Percentiles rank a stretch among this genome's conserved stretches.
Evolutionary conservation across 1,140 invertebrate genomes (phyloP).

Genomic region (Drosophila kanapiae): DNA sequence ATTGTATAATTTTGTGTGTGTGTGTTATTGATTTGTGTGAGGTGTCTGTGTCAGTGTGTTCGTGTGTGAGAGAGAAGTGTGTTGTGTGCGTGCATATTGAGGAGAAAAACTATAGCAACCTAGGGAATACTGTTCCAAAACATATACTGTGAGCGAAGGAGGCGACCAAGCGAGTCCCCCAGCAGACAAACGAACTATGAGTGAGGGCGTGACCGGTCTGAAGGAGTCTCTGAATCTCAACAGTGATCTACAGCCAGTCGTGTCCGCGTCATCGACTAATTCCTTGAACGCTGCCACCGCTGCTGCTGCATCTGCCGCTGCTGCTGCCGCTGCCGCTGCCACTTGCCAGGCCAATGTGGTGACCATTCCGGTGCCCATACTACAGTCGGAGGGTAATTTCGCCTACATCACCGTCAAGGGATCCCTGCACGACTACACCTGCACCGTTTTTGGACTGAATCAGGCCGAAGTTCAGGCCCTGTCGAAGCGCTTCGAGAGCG

Average conservation of each 20-base stretch:
- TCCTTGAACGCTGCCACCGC: conserved; percentile 41
- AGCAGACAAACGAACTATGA: conserved; percentile 66
- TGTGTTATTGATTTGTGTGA: conserved; percentile 6
- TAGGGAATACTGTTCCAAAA: conserved; percentile 48
- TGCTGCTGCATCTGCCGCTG: conserved; percentile 9
- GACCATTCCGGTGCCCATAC: conserved; percentile 82
- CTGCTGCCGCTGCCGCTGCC: conserved; percentile 15
- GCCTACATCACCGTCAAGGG: conserved; percentile 92
- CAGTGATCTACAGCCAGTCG: conserved; percentile 35
- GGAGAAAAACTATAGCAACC: conserved; percentile 71
- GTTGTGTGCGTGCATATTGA: conserved; percentile 24
- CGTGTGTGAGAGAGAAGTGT: conserved; percentile 20
- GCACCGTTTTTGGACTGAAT: conserved; percentile 90
- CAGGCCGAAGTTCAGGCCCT: conserved; percentile 89
- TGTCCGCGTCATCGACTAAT: conserved; percentile 47
- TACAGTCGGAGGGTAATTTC: conserved; percentile 86
- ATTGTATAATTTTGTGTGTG: conserved; percentile 56
- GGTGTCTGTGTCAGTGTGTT: conserved; percentile 14
- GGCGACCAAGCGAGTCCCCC: conserved; percentile 29
- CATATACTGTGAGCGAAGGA: conserved; percentile 36
- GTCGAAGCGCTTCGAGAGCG: conserved; percentile 88
- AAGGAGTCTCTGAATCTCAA: conserved; percentile 63
- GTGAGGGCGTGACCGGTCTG: conserved; percentile 50
- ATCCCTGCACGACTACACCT: conserved; percentile 90
- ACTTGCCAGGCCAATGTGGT: conserved; percentile 72